Percentiles rank a stretch among this genome's conserved stretches.
phyloP scores from a whole-genome alignment of 2,113 vertebrate genomes.

The Xiphorhynchus elegans region DNA sequence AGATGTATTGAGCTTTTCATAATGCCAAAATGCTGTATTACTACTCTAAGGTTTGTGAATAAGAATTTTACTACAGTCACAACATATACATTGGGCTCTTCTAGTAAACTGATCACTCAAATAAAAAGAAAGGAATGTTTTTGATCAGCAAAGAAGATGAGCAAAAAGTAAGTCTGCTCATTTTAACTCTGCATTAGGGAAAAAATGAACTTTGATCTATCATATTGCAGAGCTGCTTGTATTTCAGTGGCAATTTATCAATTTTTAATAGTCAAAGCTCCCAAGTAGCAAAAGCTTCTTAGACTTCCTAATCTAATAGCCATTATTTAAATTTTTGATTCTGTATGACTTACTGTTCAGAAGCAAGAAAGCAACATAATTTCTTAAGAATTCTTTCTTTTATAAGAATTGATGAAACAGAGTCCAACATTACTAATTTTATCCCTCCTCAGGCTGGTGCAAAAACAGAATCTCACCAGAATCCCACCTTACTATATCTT shows the following conservation, averaged over 20 bases:
- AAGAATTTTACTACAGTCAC: constrained; percentile 22
- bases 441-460: not conserved
- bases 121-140: constrained; percentile 51
- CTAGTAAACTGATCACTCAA: constrained; percentile 30
- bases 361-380: not conserved
- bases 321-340: not conserved
- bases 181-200: not conserved
- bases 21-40: not conserved
- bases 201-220: constrained; percentile 60
- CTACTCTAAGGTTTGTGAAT: not conserved
- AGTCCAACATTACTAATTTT: not conserved
- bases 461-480: not conserved
- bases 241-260: constrained; percentile 49
- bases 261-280: constrained; percentile 50
- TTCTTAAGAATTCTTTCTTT: not conserved
- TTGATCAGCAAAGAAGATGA: constrained; percentile 28
- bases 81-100: not conserved
- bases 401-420: not conserved
- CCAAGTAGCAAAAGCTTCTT: constrained; percentile 34
- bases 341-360: not conserved
- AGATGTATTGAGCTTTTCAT: not conserved
- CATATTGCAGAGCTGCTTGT: constrained; percentile 28
- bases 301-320: not conserved
- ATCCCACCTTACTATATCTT: not conserved
- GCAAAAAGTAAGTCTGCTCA: constrained; percentile 18